Evolutionary conservation across 2,113 vertebrate genomes (phyloP).

Genomic region (Hypomesus transpacificus): DNA sequence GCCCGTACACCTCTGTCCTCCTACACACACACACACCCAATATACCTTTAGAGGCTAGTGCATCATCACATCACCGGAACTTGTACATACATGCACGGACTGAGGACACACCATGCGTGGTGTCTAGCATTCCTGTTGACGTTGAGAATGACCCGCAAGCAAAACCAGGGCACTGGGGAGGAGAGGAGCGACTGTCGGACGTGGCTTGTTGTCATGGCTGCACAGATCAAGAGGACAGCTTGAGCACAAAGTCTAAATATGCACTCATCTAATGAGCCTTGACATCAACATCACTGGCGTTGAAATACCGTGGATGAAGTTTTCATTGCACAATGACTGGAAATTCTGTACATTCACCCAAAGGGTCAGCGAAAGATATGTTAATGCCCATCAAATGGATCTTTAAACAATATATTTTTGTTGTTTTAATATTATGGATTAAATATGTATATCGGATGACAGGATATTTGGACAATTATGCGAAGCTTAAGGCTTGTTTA

Average conservation of each 20-base stretch:
- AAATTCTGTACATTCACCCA: neutral
- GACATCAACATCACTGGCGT: neutral
- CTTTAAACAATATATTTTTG: neutral
- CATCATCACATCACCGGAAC: neutral
- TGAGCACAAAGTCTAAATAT: slow-evolving; percentile 31
- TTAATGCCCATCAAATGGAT: neutral
- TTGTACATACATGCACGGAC: slow-evolving; percentile 21
- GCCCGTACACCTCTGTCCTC: neutral
- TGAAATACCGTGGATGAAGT: neutral
- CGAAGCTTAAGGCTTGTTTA: no score
- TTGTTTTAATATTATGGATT: neutral
- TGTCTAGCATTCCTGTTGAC: slow-evolving; percentile 35
- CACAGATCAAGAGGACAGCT: slow-evolving; percentile 7
- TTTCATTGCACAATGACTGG: neutral
- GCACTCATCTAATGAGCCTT: slow-evolving; percentile 23
- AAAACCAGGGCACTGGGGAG: neutral
- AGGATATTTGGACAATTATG: neutral
- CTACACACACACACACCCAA: slow-evolving; percentile 13
- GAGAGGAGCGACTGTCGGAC: neutral
- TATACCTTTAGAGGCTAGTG: no score
- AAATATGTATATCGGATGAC: neutral
- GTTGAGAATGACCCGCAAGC: neutral
- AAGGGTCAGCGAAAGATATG: neutral
- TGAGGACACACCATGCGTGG: slow-evolving; percentile 5
- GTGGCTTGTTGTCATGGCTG: slow-evolving; percentile 10